A percentile compares a stretch with the other conserved stretches of the same genome.
These are phyloP conservation scores for Aphis craccivora DNA, from an alignment of 1,140 invertebrate genomes.

Conservation along the genomic window DNA sequence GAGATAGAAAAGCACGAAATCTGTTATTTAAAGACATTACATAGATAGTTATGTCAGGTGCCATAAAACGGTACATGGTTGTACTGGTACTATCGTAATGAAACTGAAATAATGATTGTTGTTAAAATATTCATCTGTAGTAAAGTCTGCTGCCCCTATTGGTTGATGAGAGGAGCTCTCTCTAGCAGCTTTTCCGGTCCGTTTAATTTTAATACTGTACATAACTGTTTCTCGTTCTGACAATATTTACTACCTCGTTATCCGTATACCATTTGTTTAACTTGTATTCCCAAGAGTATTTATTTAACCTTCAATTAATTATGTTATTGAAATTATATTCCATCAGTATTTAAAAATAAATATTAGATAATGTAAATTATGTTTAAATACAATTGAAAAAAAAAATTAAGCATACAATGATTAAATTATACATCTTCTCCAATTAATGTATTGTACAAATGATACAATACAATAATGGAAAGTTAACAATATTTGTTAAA, in stretches of 20 bases:
- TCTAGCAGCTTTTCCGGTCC: slow-evolving; percentile 34
- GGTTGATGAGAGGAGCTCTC: slow-evolving; percentile 35
- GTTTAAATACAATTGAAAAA: background rate
- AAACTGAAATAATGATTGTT: slow-evolving; percentile 41
- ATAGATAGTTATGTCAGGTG: slow-evolving; percentile 62
- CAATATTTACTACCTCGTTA: slow-evolving; percentile 55
- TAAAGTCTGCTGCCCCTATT: slow-evolving; percentile 14
- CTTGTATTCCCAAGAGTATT: slow-evolving; percentile 39
- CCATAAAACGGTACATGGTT: slow-evolving; percentile 41
- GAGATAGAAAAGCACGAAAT: slow-evolving; percentile 70
- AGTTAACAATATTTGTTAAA: background rate
- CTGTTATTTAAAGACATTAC: slow-evolving; percentile 62
- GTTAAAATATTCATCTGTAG: slow-evolving; percentile 36
- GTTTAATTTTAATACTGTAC: slow-evolving; percentile 30
- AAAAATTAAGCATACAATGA: background rate
- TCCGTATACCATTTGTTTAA: slow-evolving; percentile 32
- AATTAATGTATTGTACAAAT: background rate
- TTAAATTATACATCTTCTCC: background rate
- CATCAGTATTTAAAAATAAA: background rate
- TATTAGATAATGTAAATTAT: background rate
- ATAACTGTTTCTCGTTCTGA: slow-evolving; percentile 17
- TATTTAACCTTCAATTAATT: slow-evolving; percentile 50
- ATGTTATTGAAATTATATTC: slow-evolving; percentile 12
- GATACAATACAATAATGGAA: background rate
- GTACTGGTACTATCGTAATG: background rate